phyloP scores from a whole-genome alignment of 2,113 vertebrate genomes.

The Corvus hawaiiensis region DNA sequence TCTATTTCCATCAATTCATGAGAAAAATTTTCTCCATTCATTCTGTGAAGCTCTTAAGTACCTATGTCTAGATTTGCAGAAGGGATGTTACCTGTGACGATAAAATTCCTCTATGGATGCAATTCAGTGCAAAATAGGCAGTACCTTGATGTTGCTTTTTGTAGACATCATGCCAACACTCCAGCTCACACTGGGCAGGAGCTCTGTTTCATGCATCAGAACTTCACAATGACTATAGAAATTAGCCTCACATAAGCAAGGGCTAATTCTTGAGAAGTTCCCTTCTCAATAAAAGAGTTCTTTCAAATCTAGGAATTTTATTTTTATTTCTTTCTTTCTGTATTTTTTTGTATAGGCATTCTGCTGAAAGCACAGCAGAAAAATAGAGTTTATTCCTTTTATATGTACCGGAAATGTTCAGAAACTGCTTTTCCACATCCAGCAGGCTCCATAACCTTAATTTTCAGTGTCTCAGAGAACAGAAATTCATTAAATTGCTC shows the following conservation, averaged over 20 bases:
- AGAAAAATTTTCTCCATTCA: background rate
- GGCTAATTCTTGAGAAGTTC: background rate
- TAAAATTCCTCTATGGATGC: background rate
- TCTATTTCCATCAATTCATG: background rate
- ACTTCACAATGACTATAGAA: background rate
- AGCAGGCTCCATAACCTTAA: background rate
- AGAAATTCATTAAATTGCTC: slow-evolving; percentile 25
- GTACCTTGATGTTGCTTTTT: background rate
- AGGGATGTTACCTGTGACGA: background rate
- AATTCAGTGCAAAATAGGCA: background rate
- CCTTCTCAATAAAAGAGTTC: background rate
- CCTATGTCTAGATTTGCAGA: background rate
- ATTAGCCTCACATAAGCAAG: background rate
- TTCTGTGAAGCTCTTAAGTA: background rate
- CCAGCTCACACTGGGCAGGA: background rate
- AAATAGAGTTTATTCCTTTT: background rate
- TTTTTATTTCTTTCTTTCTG: background rate
- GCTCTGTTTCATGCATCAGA: background rate
- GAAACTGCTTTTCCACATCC: background rate
- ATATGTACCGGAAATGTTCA: background rate
- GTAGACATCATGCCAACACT: background rate
- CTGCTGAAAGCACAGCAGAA: background rate
- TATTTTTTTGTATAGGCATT: background rate
- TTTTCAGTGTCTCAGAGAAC: background rate
- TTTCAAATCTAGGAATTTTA: background rate